A percentile compares a stretch with the other conserved stretches of the same genome.
Evolutionary conservation across 2,888 invertebrate species (phyloP).

Genomic region (Morpho helenor): DNA sequence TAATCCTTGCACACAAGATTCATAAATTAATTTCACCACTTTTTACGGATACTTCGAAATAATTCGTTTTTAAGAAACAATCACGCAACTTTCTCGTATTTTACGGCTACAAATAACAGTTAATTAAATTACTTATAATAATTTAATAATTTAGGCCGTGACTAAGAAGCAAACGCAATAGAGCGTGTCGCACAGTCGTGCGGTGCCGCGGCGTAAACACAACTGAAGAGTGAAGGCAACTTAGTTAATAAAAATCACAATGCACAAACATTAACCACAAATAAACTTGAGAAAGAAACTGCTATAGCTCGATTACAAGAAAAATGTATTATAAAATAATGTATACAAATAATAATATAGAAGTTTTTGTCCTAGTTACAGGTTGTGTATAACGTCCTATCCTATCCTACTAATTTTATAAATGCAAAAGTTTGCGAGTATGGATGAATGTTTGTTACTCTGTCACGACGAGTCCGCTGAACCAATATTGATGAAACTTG

Average conservation of each 20-base stretch:
- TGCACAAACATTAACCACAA: constrained; percentile 35
- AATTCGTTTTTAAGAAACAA: background rate
- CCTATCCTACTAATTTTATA: too few relatives aligned
- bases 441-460: too few relatives aligned
- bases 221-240: constrained; percentile 44
- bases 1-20: background rate
- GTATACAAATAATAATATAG: too few relatives aligned
- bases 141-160: constrained; percentile 9
- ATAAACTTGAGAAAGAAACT: constrained; percentile 52
- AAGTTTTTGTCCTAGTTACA: too few relatives aligned
- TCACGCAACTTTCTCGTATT: constrained; percentile 10
- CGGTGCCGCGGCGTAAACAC: constrained; percentile 47
- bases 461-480: too few relatives aligned
- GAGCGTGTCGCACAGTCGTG: constrained; percentile 40
- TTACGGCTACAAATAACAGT: constrained; percentile 6
- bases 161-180: constrained; percentile 15
- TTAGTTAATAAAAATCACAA: constrained; percentile 49
- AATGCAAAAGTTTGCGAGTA: too few relatives aligned
- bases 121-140: constrained; percentile 17
- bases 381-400: too few relatives aligned
- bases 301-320: constrained; percentile 29
- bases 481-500: too few relatives aligned
- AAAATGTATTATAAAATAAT: constrained; percentile 10
- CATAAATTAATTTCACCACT: background rate
- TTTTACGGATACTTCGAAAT: constrained; percentile 12